These are phyloP conservation scores for Cosmia pyralina DNA, from an alignment of 2,888 invertebrate genomes.

Conservation along the genomic window DNA sequence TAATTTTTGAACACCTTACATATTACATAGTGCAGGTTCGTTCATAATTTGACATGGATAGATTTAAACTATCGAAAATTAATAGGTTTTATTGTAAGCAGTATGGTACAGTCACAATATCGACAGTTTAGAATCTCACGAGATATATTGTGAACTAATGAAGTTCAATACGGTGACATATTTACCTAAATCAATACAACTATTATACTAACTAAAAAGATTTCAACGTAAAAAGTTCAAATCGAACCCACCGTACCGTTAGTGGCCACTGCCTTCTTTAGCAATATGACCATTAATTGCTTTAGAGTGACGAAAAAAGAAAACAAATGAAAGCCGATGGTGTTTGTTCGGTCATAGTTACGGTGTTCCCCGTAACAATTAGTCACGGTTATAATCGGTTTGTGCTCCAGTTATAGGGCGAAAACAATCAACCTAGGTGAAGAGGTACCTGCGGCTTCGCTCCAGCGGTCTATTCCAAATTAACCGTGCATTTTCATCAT, in stretches of 20 bases:
- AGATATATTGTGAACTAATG: too few species aligned
- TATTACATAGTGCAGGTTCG: too few species aligned
- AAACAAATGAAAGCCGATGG: slow-evolving; percentile 46
- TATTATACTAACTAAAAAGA: background rate
- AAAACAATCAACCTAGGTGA: too few species aligned
- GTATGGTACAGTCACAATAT: too few species aligned
- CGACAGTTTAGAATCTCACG: too few species aligned
- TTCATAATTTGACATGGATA: too few species aligned
- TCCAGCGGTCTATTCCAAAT: background rate
- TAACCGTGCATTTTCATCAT: background rate
- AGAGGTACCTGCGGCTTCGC: background rate
- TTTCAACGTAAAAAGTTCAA: background rate
- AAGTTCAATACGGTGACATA: too few species aligned
- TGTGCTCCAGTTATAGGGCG: background rate
- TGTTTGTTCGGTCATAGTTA: slow-evolving; percentile 56
- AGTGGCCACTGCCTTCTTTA: slow-evolving; percentile 5
- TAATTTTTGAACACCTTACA: too few species aligned
- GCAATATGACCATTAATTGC: slow-evolving; percentile 19
- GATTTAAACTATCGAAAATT: too few species aligned
- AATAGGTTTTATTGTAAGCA: too few species aligned
- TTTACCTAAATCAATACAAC: too few species aligned
- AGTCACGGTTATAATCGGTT: slow-evolving; percentile 24
- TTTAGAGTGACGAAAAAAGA: slow-evolving; percentile 30
- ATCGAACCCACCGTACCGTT: background rate
- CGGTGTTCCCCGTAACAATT: slow-evolving; percentile 42